phyloP scores from a whole-genome alignment of 2,113 vertebrate genomes.

The Xenotilapia longispinis region DNA sequence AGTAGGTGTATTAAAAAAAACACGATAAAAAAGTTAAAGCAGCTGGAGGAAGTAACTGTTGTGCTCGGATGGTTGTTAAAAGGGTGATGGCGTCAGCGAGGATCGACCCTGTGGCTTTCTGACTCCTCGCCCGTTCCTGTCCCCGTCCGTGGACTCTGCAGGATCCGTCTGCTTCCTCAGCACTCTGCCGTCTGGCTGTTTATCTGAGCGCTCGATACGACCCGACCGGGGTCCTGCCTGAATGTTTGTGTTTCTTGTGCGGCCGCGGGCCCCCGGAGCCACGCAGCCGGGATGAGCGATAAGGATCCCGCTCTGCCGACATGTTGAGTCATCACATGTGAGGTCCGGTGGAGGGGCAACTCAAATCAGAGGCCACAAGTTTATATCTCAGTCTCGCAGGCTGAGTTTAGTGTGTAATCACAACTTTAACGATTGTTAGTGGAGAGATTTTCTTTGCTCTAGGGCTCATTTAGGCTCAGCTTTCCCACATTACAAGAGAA shows the following conservation, averaged over 20 bases:
- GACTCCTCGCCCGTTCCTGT: neutral
- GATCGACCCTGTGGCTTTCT: neutral
- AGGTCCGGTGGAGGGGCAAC: neutral
- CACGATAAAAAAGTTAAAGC: rapidly evolving
- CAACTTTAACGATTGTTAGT: neutral
- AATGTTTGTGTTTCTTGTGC: slow-evolving; percentile 41
- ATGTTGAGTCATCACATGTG: slow-evolving; percentile 36
- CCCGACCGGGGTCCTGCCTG: neutral
- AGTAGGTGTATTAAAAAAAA: rapidly evolving
- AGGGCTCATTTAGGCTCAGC: neutral
- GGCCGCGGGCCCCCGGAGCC: neutral
- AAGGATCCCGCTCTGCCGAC: slow-evolving; percentile 41
- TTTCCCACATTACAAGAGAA: neutral
- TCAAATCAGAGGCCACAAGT: neutral
- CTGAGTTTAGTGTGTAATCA: neutral
- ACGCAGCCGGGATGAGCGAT: slow-evolving; percentile 42
- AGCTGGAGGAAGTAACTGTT: neutral
- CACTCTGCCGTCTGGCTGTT: slow-evolving; percentile 24
- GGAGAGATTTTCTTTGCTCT: neutral
- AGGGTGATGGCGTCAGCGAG: neutral
- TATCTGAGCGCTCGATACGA: slow-evolving; percentile 27
- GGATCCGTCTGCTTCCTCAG: slow-evolving; percentile 42
- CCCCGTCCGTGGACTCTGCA: neutral
- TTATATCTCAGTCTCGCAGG: neutral
- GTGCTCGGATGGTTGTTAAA: neutral